These are phyloP conservation scores for Drosophila jambulina DNA, from an alignment of 1,140 invertebrate species.

Conservation along the genomic window DNA sequence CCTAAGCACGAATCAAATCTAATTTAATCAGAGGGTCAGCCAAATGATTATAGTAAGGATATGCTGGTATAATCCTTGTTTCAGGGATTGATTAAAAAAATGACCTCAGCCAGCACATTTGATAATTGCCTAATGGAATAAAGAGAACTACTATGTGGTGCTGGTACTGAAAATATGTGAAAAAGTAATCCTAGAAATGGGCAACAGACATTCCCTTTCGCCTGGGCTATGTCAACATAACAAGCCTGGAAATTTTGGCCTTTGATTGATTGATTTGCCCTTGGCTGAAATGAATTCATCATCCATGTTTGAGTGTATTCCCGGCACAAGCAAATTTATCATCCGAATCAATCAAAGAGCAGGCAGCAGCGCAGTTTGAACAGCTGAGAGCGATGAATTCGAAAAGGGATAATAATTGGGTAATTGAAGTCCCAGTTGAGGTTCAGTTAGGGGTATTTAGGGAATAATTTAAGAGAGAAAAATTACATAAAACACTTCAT, in stretches of 20 bases:
- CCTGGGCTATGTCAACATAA: slow-evolving; percentile 11
- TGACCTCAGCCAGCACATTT: slow-evolving; percentile 7
- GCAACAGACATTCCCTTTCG: slow-evolving; percentile 12
- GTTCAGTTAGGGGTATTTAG: background rate
- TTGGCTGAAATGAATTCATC: slow-evolving; percentile 64
- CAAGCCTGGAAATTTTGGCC: slow-evolving; percentile 35
- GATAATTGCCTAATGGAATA: slow-evolving; percentile 48
- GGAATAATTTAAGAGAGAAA: background rate
- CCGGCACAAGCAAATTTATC: slow-evolving; percentile 32
- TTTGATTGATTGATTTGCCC: slow-evolving; percentile 68
- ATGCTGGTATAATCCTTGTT: slow-evolving; percentile 21
- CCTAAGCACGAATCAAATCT: slow-evolving; percentile 28
- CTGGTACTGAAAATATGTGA: slow-evolving; percentile 22
- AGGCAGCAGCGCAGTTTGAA: slow-evolving; percentile 16
- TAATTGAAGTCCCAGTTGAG: background rate
- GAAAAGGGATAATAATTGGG: slow-evolving; percentile 29
- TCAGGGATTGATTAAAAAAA: slow-evolving; percentile 32
- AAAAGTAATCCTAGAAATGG: slow-evolving; percentile 4
- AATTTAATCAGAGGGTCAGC: slow-evolving; percentile 61
- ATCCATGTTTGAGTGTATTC: slow-evolving; percentile 56
- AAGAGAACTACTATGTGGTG: slow-evolving; percentile 1
- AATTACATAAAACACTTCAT: background rate
- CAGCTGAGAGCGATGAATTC: slow-evolving; percentile 40
- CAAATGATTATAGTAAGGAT: slow-evolving; percentile 11
- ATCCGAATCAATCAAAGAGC: slow-evolving; percentile 12